Conservation (phyloP, 2,797 vertebrate species). For the Phoxinus dragarum region DNA sequence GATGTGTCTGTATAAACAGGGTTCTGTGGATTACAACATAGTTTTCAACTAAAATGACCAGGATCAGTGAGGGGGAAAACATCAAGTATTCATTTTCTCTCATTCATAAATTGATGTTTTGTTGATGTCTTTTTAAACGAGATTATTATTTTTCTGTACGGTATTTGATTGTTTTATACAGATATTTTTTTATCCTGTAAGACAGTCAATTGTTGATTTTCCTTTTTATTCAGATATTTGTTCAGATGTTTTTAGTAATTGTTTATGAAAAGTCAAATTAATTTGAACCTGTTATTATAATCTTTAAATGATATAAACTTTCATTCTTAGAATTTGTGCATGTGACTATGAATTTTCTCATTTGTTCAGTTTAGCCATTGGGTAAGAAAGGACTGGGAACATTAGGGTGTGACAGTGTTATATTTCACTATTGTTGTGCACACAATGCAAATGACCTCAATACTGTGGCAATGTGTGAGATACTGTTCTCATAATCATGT, state of each 20-base stretch:
- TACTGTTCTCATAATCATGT: background rate
- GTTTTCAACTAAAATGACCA: constrained; percentile 10
- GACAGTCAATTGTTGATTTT: background rate
- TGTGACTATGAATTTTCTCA: constrained; percentile 9
- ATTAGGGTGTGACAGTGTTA: constrained; percentile 47
- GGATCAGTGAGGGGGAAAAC: background rate
- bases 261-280: background rate
- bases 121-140: constrained; percentile 2
- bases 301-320: background rate
- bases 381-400: constrained; percentile 16
- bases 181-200: background rate
- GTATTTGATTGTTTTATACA: constrained; percentile 7
- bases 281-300: background rate
- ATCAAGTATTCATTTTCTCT: background rate
- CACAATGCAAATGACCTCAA: constrained; percentile 57
- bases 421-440: constrained; percentile 54
- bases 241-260: background rate
- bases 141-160: constrained; percentile 16
- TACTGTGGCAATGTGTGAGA: constrained; percentile 24
- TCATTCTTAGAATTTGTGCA: background rate
- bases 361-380: constrained; percentile 21
- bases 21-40: constrained; percentile 48
- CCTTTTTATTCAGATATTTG: background rate
- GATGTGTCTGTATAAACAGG: constrained; percentile 67
- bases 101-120: background rate